These are phyloP conservation scores for Schizopygopsis pylzovi DNA, from an alignment of 2,797 vertebrate species.

Conservation along the genomic window DNA sequence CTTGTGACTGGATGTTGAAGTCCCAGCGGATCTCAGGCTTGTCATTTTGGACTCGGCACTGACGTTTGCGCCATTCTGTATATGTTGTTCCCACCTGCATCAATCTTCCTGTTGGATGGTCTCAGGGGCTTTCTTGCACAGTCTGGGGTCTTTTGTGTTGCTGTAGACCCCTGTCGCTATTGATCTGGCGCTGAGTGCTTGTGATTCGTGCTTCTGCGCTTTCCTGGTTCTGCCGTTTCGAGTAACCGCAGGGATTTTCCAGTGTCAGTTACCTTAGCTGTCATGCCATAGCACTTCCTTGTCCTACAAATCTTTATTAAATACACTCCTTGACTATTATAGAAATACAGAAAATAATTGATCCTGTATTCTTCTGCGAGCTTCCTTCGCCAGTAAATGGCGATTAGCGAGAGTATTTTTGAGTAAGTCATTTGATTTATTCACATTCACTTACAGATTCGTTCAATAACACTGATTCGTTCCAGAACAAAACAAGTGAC, in stretches of 20 bases:
- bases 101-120: background rate
- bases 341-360: background rate
- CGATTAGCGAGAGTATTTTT: background rate
- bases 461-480: background rate
- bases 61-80: background rate
- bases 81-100: constrained; percentile 2
- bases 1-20: background rate
- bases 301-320: background rate
- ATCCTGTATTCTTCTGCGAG: background rate
- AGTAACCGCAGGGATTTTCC: constrained; percentile 14
- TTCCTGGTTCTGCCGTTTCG: constrained; percentile 18
- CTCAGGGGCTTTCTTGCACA: constrained; percentile 17
- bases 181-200: constrained; percentile 18
- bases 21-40: constrained; percentile 8
- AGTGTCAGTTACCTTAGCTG: constrained; percentile 6
- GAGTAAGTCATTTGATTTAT: background rate
- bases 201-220: constrained; percentile 23
- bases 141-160: constrained; percentile 4
- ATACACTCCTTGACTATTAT: background rate
- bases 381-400: background rate
- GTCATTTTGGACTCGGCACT: background rate
- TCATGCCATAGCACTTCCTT: background rate
- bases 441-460: background rate
- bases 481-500: background rate
- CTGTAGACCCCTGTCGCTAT: constrained; percentile 41